phyloP scores from a whole-genome alignment of 2,888 invertebrate species.

The Yponomeuta plumbellus region DNA sequence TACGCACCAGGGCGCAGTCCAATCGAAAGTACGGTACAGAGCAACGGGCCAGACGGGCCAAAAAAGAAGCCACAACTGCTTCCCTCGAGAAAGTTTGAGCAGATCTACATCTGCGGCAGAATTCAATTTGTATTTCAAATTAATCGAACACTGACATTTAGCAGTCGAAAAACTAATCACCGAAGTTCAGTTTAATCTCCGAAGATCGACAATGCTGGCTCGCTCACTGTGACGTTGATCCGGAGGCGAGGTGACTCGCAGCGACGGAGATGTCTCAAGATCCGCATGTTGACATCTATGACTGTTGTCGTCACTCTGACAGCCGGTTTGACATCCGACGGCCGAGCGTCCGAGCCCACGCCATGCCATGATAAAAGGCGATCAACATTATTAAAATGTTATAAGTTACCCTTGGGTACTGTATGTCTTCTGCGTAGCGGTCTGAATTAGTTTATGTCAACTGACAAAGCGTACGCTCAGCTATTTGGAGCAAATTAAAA shows the following conservation, averaged over 20 bases:
- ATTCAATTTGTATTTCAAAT: conserved; percentile 14
- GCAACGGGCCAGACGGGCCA: background rate
- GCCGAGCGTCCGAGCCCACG: conserved; percentile 12
- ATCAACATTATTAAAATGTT: conserved; percentile 15
- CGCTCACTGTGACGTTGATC: conserved; percentile 14
- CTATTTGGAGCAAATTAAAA: conserved; percentile 55
- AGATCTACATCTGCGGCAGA: conserved; percentile 11
- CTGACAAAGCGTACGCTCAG: conserved; percentile 22
- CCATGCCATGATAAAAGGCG: conserved; percentile 10
- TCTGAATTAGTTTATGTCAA: conserved; percentile 16
- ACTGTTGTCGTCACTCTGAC: conserved; percentile 37
- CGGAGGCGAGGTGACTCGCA: background rate
- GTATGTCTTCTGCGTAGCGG: conserved; percentile 1
- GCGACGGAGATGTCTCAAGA: conserved; percentile 12
- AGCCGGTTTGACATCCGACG: conserved; percentile 37
- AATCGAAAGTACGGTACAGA: conserved; percentile 7
- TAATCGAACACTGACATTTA: conserved; percentile 15
- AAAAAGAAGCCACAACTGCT: conserved; percentile 7
- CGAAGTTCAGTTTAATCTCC: conserved; percentile 11
- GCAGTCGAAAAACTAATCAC: conserved; percentile 12
- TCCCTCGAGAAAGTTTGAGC: conserved; percentile 14
- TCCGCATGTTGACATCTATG: conserved; percentile 37
- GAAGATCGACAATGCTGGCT: conserved; percentile 4
- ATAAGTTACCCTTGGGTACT: conserved; percentile 24
- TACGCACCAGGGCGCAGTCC: background rate